Base-by-base conservation (phyloP, 2,113 vertebrate species). In the Bufo gargarizans region DNA sequence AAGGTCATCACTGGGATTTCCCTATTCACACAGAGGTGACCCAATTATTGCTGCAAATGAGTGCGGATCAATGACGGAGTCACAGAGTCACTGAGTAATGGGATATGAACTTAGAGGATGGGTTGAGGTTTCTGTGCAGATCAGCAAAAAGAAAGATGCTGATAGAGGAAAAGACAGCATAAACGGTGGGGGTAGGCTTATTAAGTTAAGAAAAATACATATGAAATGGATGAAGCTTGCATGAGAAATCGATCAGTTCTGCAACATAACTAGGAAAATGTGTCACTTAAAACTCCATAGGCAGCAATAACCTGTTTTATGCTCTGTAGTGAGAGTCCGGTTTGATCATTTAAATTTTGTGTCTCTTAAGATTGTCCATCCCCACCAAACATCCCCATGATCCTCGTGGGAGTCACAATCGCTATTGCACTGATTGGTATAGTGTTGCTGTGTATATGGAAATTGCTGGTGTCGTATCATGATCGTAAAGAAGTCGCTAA, bases 401-500 rank as follows among this genome's bases (percentile, higher is more conserved):
- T 99, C 87, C 95, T 98, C 88, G 89, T 97, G 88, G 98, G 97
- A 4, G 97, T 99, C 85, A 97, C 96, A 0, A 93, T 98, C 43
- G 96, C 97, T n/a, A 92, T 99, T 20, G 95, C 97, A 81, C 95
- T 97, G 22, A 97, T 99, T 0, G 98, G 98, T n/a, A 87, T 98
- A 19, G 95, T 95, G 86, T 91, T 98, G 2, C 92, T 99, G 84
- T 96, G 91, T 7, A 97, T 97, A 91, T 99, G 98, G 98, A 99
- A 99, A 94, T 90, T 98, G 69, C 90, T 98, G 83, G 96, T 99
- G 83, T 99, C 97, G 1, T 95, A 97, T 91, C 98, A 99, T 50
- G 98, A 99, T 90, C 95, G 95, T 19, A 99, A 98, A 92, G 98
- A 99, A 91, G 97, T 99, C 89, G 98, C 98, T 84, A 99, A 97